Evolutionary conservation across 2,888 invertebrate species (phyloP).

Genomic region (Nemoura dubitans): DNA sequence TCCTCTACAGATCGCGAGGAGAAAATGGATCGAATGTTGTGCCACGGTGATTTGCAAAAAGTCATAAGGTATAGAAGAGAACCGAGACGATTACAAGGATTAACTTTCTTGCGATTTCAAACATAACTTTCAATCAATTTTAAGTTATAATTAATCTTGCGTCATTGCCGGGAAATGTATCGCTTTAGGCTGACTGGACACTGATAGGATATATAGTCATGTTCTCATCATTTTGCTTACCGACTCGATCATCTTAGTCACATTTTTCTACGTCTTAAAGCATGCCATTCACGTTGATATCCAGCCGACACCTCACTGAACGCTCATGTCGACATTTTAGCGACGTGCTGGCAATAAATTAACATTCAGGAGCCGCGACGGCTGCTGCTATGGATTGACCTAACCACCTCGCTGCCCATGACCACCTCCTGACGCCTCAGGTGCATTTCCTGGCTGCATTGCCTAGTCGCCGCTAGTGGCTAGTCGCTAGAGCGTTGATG

Average conservation of each 20-base stretch:
- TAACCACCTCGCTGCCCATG: neutral
- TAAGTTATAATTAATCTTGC: neutral
- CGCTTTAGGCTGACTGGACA: neutral
- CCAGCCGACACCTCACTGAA: neutral
- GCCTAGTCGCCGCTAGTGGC: too few relatives aligned
- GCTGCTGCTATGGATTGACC: neutral
- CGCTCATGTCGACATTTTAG: neutral
- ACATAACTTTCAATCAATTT: slow-evolving; percentile 7
- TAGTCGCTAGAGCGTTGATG: neutral
- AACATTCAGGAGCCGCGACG: neutral
- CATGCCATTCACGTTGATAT: neutral
- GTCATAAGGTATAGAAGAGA: neutral
- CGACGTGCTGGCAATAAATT: slow-evolving; percentile 12
- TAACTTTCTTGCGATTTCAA: neutral
- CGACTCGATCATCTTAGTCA: neutral
- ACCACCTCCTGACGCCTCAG: neutral
- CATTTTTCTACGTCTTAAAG: neutral
- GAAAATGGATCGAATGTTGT: neutral
- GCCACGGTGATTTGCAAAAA: neutral
- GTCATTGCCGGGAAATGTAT: neutral
- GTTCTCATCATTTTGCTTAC: slow-evolving; percentile 7
- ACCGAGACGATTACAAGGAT: neutral
- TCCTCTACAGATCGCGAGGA: neutral
- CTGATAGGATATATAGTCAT: neutral
- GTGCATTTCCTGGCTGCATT: slow-evolving; percentile 1